Conservation (phyloP, 1,140 invertebrate species). For the Mercenaria mercenaria region DNA sequence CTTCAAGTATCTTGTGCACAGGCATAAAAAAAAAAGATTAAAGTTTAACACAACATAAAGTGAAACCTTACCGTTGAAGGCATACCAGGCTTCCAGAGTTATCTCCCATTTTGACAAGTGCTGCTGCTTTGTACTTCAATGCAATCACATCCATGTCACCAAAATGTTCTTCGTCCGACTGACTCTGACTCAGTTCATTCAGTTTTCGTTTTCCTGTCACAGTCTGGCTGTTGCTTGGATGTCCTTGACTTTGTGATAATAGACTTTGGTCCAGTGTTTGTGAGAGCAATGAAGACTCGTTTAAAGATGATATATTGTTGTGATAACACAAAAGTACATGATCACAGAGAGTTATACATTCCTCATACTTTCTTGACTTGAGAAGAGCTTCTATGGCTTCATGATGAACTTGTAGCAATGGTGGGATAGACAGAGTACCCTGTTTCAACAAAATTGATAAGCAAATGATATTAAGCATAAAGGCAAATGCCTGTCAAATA, state of each 20-base stretch:
- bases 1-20: too few relatives aligned
- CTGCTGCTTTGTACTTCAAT: background rate
- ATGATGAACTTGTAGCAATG: slow-evolving; percentile 36
- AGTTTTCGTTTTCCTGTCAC: background rate
- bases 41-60: too few relatives aligned
- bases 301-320: background rate
- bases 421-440: background rate
- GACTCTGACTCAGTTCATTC: background rate
- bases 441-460: too few relatives aligned
- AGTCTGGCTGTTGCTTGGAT: background rate
- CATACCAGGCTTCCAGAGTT: slow-evolving; percentile 1
- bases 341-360: slow-evolving; percentile 32
- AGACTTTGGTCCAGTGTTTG: slow-evolving; percentile 23
- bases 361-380: background rate
- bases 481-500: too few relatives aligned
- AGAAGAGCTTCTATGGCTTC: slow-evolving; percentile 36
- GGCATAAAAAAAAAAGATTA: too few relatives aligned
- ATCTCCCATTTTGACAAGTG: slow-evolving; percentile 23
- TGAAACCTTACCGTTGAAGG: background rate
- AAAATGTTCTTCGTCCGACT: background rate
- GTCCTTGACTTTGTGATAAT: background rate
- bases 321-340: slow-evolving; percentile 6
- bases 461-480: too few relatives aligned
- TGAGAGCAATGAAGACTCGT: background rate
- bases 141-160: slow-evolving; percentile 5